Evolutionary conservation across 92 coral and sea anemone species (phyloP).

Genomic region (Scolanthus callimorphus): DNA sequence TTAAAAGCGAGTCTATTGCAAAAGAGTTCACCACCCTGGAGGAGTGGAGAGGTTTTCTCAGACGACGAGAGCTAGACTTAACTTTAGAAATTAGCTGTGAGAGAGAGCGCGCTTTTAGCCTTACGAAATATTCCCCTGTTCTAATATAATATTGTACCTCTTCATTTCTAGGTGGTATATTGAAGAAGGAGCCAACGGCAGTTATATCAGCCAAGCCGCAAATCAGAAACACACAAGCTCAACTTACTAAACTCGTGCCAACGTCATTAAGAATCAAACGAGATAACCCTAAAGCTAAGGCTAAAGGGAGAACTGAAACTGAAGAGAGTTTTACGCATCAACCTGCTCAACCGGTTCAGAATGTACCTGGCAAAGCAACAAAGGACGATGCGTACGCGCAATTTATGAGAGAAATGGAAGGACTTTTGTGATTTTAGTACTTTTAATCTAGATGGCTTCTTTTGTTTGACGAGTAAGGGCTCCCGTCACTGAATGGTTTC

Average conservation of each 20-base stretch:
- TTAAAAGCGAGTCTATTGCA: no score
- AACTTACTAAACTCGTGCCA: slow-evolving; percentile 88
- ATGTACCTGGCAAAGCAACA: slow-evolving; percentile 71
- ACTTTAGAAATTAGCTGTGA: no score
- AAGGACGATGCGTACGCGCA: slow-evolving; percentile 98
- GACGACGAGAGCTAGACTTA: no score
- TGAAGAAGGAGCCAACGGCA: slow-evolving; percentile 73
- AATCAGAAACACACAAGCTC: slow-evolving; percentile 95
- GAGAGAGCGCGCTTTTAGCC: no score
- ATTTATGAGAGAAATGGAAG: slow-evolving; percentile 98
- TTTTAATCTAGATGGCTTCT: no score
- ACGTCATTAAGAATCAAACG: slow-evolving; percentile 93
- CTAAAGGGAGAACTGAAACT: slow-evolving; percentile 46
- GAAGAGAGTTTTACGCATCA: slow-evolving; percentile 64
- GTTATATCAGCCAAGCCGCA: slow-evolving; percentile 94
- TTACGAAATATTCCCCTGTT: no score
- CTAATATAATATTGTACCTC: no score
- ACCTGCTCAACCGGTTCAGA: slow-evolving; percentile 54
- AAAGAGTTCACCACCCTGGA: no score
- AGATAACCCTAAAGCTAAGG: slow-evolving; percentile 71
- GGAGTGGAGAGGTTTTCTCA: no score
- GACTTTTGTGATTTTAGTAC: no score
- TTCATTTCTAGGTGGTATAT: slow-evolving; percentile 51
- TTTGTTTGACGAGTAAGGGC: no score
- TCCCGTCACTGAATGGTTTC: no score